Evolutionary conservation across 2,113 vertebrate genomes (phyloP).

Genomic region (Chamaea fasciata): DNA sequence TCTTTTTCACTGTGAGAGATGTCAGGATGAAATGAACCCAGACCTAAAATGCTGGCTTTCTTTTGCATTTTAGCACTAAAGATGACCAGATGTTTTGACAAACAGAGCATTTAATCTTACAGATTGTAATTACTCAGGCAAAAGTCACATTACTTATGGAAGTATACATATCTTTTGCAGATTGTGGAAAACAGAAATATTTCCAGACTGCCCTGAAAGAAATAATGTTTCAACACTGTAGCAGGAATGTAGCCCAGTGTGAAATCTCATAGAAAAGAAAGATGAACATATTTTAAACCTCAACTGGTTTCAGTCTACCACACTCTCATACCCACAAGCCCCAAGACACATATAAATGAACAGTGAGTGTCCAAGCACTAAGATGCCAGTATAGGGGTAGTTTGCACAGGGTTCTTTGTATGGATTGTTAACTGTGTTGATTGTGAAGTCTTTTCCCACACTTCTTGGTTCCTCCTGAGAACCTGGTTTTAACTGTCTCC

Average conservation of each 20-base stretch:
- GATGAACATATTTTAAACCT: not conserved
- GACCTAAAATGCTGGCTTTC: not conserved
- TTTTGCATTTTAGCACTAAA: not conserved
- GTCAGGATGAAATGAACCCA: not conserved
- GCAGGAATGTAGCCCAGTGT: not conserved
- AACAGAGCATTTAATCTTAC: not conserved
- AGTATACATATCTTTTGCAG: not conserved
- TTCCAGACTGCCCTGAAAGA: not conserved
- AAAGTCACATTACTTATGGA: not conserved
- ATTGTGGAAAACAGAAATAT: not conserved
- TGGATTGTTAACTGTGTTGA: fast-evolving
- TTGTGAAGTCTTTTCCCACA: not conserved
- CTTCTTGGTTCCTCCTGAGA: not conserved
- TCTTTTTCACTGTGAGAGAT: not conserved
- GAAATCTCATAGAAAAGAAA: not conserved
- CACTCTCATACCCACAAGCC: not conserved
- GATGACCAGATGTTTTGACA: not conserved
- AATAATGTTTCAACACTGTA: not conserved
- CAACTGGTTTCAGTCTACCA: not conserved
- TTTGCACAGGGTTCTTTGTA: not conserved
- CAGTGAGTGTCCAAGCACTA: fast-evolving
- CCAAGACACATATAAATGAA: fast-evolving
- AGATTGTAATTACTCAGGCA: not conserved
- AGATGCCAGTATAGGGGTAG: not conserved
- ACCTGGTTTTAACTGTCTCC: not conserved